A percentile compares a stretch with the other conserved stretches of the same genome.
phyloP scores from a whole-genome alignment of 1,140 invertebrate species.

The Calephelis nemesis region DNA sequence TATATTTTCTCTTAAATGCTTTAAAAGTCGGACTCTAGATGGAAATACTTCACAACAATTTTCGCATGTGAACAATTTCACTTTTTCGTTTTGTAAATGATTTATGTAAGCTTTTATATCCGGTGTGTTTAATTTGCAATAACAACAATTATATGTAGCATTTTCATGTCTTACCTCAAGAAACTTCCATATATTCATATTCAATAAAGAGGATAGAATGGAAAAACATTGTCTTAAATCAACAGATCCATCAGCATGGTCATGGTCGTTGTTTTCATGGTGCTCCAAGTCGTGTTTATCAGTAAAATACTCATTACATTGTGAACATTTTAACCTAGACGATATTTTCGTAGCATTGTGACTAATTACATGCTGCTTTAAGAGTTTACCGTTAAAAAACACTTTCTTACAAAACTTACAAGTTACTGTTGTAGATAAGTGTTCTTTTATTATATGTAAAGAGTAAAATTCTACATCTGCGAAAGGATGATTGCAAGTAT shows the following conservation, averaged over 20 bases:
- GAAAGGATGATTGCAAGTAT: conserved; percentile 39
- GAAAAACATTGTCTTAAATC: conserved; percentile 41
- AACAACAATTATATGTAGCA: conserved; percentile 32
- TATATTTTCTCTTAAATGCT: conserved; percentile 31
- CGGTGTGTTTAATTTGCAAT: conserved; percentile 33
- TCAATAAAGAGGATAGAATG: conserved; percentile 45
- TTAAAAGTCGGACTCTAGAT: conserved; percentile 26
- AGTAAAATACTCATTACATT: conserved; percentile 40
- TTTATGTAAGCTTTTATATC: conserved; percentile 39
- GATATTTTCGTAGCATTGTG: conserved; percentile 32
- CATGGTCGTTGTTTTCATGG: conserved; percentile 48
- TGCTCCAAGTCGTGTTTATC: conserved; percentile 35
- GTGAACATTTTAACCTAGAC: conserved; percentile 40
- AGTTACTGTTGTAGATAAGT: conserved; percentile 36
- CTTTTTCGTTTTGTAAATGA: conserved; percentile 40
- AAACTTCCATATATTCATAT: conserved; percentile 45
- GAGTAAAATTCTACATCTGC: conserved; percentile 38
- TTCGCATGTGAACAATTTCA: conserved; percentile 39
- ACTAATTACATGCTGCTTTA: conserved; percentile 44
- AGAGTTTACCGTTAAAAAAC: conserved; percentile 31
- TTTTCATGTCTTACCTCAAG: conserved; percentile 30
- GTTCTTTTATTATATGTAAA: conserved; percentile 44
- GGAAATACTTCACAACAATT: conserved; percentile 45
- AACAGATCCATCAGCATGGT: conserved; percentile 35
- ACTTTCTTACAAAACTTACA: conserved; percentile 49